Evolutionary conservation across 2,888 invertebrate genomes (phyloP), one percentile per base, ranked within the genome.

Genomic region (Tetrapedia diversipes): DNA sequence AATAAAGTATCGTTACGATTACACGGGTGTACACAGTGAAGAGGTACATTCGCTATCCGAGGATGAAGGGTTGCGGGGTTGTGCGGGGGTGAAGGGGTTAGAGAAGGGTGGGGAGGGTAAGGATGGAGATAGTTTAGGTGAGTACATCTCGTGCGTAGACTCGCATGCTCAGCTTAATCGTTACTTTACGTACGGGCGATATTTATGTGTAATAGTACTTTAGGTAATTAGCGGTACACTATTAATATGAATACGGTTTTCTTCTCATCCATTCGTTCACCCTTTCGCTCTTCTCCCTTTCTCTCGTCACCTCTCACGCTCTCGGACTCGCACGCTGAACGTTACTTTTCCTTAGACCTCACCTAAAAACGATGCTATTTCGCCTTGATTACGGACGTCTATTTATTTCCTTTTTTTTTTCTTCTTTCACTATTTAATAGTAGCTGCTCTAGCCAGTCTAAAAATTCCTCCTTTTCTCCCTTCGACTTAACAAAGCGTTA

Each of bases 161-260:
- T 80, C 86, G 82, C 83, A 82, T 86, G 84, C 84, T 85, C 85
- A 85, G 82, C 87, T 88, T 89, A 89, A 87, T 89, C 74, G 73
- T 80, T 83, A 83, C 68, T 69, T 81, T 89, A 89, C 87, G 86
- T 87, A 89, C 86, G 87, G n/a, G 86, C 71, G 65, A 86, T 88
- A 89, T 86, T 66, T 87, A 87, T 88, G 87, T 85, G 82, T 86
- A 87, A 82, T 86, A 86, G 72, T 84, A 77, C 49, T 72, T 89
- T 86, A 85, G 82, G 71, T 88, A 86, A 88, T 89, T 88, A 89
- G 82, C 84, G 84, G 86, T 86, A 87, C 82, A 86, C 74, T 86
- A 83, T 76, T 85, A 84, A 66, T 87, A 86, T 74, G 76, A 82
- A 75, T 80, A 77, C 73, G 66, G 70, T 66, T 73, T 59, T 67